Evolutionary conservation across 2,888 invertebrate species (phyloP).

Genomic region (Conus canariensis): DNA sequence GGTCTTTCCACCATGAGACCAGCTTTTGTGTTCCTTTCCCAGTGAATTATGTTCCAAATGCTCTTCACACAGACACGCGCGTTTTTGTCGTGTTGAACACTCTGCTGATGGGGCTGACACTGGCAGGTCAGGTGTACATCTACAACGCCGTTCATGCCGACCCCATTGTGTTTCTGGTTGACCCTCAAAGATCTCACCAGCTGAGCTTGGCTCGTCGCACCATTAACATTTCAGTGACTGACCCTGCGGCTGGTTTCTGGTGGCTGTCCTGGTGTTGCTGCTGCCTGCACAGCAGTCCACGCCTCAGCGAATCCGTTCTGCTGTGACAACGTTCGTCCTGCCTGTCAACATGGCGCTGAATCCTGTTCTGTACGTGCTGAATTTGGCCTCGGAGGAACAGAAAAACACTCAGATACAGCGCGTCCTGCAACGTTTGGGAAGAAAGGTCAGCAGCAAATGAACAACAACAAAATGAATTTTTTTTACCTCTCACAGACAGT

Average conservation of each 20-base stretch:
- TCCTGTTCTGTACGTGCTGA: not conserved
- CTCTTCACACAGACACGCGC: not conserved
- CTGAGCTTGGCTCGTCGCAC: not conserved
- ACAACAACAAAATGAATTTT: too few relatives aligned
- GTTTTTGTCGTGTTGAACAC: too few relatives aligned
- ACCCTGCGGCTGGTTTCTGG: not conserved
- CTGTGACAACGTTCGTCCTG: not conserved
- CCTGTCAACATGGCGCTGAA: not conserved
- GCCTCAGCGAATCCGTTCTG: not conserved
- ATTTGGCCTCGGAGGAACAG: not conserved
- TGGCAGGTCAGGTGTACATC: not conserved
- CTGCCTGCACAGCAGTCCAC: not conserved
- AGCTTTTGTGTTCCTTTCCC: not conserved
- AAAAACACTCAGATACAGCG: not conserved
- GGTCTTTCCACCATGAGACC: not conserved
- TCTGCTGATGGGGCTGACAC: not conserved
- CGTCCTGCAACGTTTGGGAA: not conserved
- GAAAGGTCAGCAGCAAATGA: not conserved
- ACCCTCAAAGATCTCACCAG: too few relatives aligned
- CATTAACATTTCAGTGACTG: not conserved
- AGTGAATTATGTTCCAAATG: not conserved
- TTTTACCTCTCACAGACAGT: too few relatives aligned
- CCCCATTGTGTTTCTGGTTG: too few relatives aligned
- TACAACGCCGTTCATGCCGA: not conserved
- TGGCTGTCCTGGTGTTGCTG: not conserved